phyloP scores from a whole-genome alignment of 2,113 vertebrate genomes.

The Galeopterus variegatus region DNA sequence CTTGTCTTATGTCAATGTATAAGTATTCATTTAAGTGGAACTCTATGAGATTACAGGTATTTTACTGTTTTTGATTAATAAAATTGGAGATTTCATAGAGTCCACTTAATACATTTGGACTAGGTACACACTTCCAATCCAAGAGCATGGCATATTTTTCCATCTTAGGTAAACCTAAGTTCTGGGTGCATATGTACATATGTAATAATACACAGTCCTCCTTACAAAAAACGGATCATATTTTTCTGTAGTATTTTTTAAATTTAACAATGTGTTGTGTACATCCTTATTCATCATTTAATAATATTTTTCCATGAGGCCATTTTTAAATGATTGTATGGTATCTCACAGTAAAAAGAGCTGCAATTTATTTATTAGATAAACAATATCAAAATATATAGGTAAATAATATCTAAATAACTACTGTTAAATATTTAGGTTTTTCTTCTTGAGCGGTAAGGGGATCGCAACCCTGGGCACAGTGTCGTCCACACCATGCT shows the following conservation, averaged over 20 bases:
- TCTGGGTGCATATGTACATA: background rate
- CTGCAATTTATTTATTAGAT: constrained; percentile 14
- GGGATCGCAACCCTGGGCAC: too few relatives aligned
- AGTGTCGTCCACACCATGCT: too few relatives aligned
- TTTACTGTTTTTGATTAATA: background rate
- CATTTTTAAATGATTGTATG: background rate
- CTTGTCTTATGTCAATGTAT: background rate
- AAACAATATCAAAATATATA: background rate
- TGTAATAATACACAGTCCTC: background rate
- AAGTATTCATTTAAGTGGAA: background rate
- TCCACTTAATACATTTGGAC: background rate
- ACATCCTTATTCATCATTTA: background rate
- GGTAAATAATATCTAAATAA: background rate
- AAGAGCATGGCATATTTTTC: too few relatives aligned
- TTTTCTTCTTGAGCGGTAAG: too few relatives aligned
- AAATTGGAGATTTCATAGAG: background rate
- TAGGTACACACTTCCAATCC: too few relatives aligned
- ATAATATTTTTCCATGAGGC: background rate
- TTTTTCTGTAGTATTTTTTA: background rate
- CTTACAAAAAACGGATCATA: background rate
- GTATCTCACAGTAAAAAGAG: constrained; percentile 14
- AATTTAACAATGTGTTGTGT: background rate
- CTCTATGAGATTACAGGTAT: background rate
- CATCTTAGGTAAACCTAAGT: background rate
- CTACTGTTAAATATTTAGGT: background rate